Percentiles rank a stretch among this genome's conserved stretches.
Conservation (phyloP, 1,140 invertebrate genomes). For the Homarus americanus region DNA sequence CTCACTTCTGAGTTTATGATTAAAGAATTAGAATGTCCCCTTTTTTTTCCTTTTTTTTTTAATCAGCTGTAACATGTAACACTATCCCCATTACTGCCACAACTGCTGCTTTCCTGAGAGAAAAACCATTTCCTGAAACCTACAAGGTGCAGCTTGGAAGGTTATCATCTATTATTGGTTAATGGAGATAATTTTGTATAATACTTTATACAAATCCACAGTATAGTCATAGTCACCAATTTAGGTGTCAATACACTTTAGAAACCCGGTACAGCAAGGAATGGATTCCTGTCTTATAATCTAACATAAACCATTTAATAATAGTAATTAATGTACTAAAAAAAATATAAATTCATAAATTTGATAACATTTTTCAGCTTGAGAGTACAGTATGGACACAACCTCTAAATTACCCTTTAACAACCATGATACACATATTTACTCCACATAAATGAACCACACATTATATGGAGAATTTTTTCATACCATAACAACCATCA, state of each 20-base stretch:
- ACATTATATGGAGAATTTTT: too few relatives aligned
- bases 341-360: not conserved
- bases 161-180: not conserved
- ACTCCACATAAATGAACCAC: too few relatives aligned
- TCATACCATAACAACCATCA: too few relatives aligned
- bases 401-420: not conserved
- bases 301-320: not conserved
- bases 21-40: not conserved
- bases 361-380: not conserved
- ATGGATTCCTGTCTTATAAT: not conserved
- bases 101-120: slow-evolving; percentile 27
- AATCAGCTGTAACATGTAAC: not conserved
- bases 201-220: not conserved
- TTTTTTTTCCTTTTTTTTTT: not conserved
- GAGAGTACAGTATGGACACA: not conserved
- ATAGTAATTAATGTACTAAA: not conserved
- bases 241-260: not conserved
- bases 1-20: not conserved
- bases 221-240: not conserved
- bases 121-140: not conserved
- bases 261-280: not conserved
- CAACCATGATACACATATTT: not conserved
- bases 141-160: not conserved
- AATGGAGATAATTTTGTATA: not conserved
- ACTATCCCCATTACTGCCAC: not conserved